Evolutionary conservation across 1,140 invertebrate species (phyloP).

Genomic region (Cryptotermes secundus): DNA sequence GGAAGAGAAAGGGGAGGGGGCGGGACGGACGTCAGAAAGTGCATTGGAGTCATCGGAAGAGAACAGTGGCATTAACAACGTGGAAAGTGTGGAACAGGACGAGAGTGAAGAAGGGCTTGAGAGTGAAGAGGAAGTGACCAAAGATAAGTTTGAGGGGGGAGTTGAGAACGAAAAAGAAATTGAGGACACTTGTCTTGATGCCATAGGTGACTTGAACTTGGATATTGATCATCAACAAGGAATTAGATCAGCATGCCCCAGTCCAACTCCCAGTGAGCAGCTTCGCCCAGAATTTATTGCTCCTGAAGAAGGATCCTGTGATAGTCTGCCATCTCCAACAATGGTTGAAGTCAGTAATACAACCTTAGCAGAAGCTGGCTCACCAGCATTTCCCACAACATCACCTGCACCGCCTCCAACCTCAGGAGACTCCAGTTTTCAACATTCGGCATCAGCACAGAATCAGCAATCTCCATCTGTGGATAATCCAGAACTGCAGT

Average conservation of each 20-base stretch:
- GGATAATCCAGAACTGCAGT: not conserved
- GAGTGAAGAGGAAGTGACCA: constrained; percentile 4
- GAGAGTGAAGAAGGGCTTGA: not conserved
- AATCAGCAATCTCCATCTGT: not conserved
- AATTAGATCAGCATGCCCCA: not conserved
- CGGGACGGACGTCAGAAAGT: constrained; percentile 23
- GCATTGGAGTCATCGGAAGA: not conserved
- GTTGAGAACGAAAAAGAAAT: not conserved
- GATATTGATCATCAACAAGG: not conserved
- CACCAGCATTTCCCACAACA: constrained; percentile 27
- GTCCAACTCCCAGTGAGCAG: constrained; percentile 30
- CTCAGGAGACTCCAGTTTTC: not conserved
- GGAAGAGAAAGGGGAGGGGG: constrained; percentile 15
- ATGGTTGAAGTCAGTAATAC: constrained; percentile 27
- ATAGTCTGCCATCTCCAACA: constrained; percentile 21
- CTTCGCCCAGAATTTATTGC: constrained; percentile 26
- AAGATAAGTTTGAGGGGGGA: not conserved
- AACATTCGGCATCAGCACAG: not conserved
- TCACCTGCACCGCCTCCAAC: constrained; percentile 22
- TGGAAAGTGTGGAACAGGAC: not conserved
- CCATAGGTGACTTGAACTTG: not conserved
- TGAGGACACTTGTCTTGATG: not conserved
- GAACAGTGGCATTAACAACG: not conserved
- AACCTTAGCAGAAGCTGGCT: not conserved
- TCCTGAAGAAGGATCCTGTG: constrained; percentile 22